Percentiles rank a stretch among this genome's conserved stretches.
Evolutionary conservation across 2,888 invertebrate genomes (phyloP).

Genomic region (Quadroppia sp.): DNA sequence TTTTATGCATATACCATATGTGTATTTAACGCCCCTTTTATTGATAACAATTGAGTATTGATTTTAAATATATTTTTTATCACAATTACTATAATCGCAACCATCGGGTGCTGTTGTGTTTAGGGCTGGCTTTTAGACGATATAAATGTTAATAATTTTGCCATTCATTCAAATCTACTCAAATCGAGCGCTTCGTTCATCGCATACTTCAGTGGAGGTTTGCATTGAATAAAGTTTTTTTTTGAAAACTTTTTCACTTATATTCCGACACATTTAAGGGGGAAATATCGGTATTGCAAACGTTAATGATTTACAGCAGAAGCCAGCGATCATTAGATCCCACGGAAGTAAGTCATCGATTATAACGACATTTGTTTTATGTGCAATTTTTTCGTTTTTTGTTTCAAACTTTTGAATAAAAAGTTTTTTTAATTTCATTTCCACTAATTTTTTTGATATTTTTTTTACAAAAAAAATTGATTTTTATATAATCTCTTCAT

Average conservation of each 20-base stretch:
- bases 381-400: too few species aligned
- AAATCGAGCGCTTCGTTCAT: constrained; percentile 15
- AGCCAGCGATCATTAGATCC: constrained; percentile 1
- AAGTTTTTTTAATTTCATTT: too few species aligned
- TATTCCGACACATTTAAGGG: constrained; percentile 54
- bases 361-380: neutral
- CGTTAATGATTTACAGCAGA: constrained; percentile 62
- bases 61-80: constrained; percentile 9
- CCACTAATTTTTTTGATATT: too few species aligned
- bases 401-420: too few species aligned
- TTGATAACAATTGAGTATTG: constrained; percentile 7
- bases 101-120: too few species aligned
- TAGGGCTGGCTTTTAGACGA: constrained; percentile 16
- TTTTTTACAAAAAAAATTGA: too few species aligned
- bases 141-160: constrained; percentile 2
- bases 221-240: neutral
- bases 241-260: neutral
- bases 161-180: constrained; percentile 25
- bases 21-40: constrained; percentile 18
- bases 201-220: constrained; percentile 1
- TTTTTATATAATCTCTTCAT: too few species aligned
- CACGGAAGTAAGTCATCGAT: constrained; percentile 12
- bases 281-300: constrained; percentile 85
- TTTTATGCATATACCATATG: too few species aligned
- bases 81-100: too few species aligned